Percentiles rank a stretch among this genome's conserved stretches.
Evolutionary conservation across 1,140 invertebrate species (phyloP).

Genomic region (Teleopsis dalmanni): DNA sequence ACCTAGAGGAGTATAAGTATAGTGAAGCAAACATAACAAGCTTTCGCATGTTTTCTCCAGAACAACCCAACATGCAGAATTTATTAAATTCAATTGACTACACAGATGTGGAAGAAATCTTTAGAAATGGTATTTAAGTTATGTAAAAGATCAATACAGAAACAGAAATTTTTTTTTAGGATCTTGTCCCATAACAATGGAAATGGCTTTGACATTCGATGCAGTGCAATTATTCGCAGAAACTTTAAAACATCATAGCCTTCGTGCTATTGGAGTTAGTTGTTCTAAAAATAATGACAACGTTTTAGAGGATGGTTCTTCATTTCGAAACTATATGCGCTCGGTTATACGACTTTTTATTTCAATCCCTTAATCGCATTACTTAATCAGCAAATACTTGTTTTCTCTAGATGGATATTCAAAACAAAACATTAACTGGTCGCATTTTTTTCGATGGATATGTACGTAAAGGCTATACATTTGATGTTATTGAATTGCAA

Average conservation of each 20-base stretch:
- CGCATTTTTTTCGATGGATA: conserved; percentile 78
- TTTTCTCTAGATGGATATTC: conserved; percentile 26
- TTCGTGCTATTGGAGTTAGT: conserved; percentile 33
- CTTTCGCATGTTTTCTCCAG: conserved; percentile 61
- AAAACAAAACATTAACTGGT: conserved; percentile 60
- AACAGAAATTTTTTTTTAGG: conserved; percentile 12
- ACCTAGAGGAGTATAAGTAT: conserved; percentile 72
- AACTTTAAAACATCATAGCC: conserved; percentile 27
- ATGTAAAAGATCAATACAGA: conserved; percentile 20
- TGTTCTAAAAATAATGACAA: conserved; percentile 53
- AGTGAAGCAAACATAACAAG: conserved; percentile 80
- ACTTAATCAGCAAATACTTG: conserved; percentile 52
- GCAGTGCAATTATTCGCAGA: conserved; percentile 65
- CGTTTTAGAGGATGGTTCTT: conserved; percentile 54
- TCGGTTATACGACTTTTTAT: conserved; percentile 32
- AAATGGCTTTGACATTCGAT: conserved; percentile 71
- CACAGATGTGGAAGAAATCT: conserved; percentile 48
- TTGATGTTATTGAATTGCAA: conserved; percentile 73
- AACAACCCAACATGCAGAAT: conserved; percentile 26
- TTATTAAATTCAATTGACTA: conserved; percentile 31
- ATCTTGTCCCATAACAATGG: conserved; percentile 49
- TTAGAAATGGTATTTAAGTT: conserved; percentile 40
- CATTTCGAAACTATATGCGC: conserved; percentile 72
- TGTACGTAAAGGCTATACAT: conserved; percentile 67
- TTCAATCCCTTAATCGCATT: background rate